These are phyloP conservation scores for Aphelocoma californica DNA, from an alignment of 2,797 vertebrate species.

Conservation along the genomic window DNA sequence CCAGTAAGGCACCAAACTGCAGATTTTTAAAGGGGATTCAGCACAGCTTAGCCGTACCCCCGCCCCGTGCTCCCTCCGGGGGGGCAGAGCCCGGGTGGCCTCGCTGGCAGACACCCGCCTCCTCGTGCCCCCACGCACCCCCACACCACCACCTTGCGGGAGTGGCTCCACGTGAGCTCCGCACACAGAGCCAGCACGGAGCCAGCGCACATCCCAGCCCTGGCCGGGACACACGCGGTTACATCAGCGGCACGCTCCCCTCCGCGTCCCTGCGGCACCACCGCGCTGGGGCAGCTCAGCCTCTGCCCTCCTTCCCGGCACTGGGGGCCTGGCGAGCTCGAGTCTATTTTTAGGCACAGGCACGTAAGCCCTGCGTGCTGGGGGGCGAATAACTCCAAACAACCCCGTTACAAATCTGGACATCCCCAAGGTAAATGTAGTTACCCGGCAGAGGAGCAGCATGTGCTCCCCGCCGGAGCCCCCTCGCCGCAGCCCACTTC, in stretches of 20 bases:
- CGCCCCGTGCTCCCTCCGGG: neutral
- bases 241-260: neutral
- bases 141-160: conserved; percentile 9
- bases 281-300: neutral
- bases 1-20: conserved; percentile 27
- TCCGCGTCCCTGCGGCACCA: neutral
- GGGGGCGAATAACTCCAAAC: neutral
- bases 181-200: neutral
- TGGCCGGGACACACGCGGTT: neutral
- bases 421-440: neutral
- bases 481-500: neutral
- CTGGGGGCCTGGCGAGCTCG: neutral
- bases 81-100: neutral
- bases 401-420: neutral
- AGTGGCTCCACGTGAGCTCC: neutral
- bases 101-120: neutral
- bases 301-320: neutral
- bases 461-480: accelerated
- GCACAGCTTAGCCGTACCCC: neutral
- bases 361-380: neutral
- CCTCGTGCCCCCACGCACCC: neutral
- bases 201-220: neutral
- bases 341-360: conserved; percentile 28
- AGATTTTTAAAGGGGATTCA: neutral
- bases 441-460: neutral